These are phyloP conservation scores for Prosapia bicincta DNA, from an alignment of 2,888 invertebrate species.

Conservation along the genomic window DNA sequence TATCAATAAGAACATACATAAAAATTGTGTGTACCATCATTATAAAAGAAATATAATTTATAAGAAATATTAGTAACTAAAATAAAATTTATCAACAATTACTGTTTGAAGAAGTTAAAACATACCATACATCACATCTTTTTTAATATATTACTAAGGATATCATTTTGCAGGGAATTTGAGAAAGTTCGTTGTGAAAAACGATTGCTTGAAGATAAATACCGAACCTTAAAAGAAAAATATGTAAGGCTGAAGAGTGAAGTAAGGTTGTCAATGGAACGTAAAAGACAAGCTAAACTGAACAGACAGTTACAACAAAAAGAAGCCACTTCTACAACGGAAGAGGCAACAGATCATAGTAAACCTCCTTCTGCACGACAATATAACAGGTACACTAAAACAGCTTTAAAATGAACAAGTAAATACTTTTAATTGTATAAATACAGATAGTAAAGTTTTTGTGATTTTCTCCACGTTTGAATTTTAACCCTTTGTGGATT, in stretches of 20 bases:
- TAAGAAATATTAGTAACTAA: too few species aligned
- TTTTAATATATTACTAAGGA: too few species aligned
- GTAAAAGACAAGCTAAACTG: constrained; percentile 47
- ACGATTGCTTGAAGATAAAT: constrained; percentile 71
- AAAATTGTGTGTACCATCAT: too few species aligned
- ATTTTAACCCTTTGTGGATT: too few species aligned
- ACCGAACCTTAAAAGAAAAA: constrained; percentile 75
- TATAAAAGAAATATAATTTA: too few species aligned
- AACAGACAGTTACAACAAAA: constrained; percentile 19
- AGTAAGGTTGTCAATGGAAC: constrained; percentile 72
- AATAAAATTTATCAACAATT: too few species aligned
- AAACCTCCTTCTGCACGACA: constrained; percentile 13
- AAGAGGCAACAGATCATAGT: constrained; percentile 24
- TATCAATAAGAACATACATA: too few species aligned
- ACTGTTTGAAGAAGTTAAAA: too few species aligned
- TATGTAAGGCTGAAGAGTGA: constrained; percentile 76
- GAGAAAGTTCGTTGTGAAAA: constrained; percentile 68
- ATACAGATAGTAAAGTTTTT: too few species aligned
- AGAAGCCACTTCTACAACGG: constrained; percentile 16
- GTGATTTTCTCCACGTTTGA: too few species aligned
- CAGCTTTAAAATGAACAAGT: neutral
- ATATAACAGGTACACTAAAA: neutral
- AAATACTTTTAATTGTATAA: neutral
- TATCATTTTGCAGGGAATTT: constrained; percentile 47
- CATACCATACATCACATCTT: too few species aligned